Evolutionary conservation across 2,888 invertebrate species (phyloP), one percentile per base, ranked within the genome.

Genomic region (Kuschelorhynchus macadamiae): DNA sequence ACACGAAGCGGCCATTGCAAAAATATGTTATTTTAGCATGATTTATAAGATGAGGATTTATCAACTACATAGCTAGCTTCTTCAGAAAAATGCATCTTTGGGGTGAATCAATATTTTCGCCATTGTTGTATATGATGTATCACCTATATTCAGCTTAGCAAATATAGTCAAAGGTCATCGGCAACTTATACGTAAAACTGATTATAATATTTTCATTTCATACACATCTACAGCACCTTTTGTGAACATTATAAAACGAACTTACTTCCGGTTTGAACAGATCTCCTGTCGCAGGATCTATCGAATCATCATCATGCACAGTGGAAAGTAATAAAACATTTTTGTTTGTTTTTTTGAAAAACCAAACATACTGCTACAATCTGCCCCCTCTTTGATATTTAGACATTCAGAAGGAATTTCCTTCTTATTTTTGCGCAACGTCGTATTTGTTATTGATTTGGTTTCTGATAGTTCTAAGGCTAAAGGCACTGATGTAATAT

Each of bases 271-370:
- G 41, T 41, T 41, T 41, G 16, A 14, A 41, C 8, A 14, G n/a
- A 5, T 25, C 25, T 7, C 7, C 25, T 25, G 25, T 25, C 25
- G 3, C 4, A 25, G 25, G 25, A 25, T 25, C 25, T 25, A 25
- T 25, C 25, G 25, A 3, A 25, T 25, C 25, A 25, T 25, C 25
- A 25, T n/a, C 16, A 41, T 41, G 41, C 41, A 41, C 16, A 1
- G 41, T 41, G 14, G 41, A 41, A 12, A 41, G 14, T 41, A 41
- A 41, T 16, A 41, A 41, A 41, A 41, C 41, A 41, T 41, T 41
- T 41, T 14, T 41, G 8, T 41, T 41, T 41, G 8, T 41, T 41
- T n/a, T 14, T 2, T 12, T 8, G 16, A 41, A 41, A 41, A 41
- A 16, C 14, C 14, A n/a, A 12, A 41, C n/a, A 41, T 41, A 16